Conservation (phyloP, 2,888 invertebrate genomes). For the Uloborus plumipes region DNA sequence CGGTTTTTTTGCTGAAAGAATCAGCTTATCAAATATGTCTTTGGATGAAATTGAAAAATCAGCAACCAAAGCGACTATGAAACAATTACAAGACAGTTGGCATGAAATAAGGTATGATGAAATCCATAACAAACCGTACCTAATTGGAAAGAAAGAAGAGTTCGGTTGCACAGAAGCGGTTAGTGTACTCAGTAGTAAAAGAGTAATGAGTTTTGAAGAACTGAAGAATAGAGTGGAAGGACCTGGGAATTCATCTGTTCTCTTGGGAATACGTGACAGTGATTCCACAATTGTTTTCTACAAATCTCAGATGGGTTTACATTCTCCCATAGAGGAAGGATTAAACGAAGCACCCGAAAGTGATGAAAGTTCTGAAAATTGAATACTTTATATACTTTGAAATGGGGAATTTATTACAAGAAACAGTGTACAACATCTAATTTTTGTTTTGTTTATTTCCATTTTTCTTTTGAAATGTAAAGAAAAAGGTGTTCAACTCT, state of each 20-base stretch:
- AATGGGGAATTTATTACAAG: neutral
- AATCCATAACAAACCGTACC: slow-evolving; percentile 31
- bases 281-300: slow-evolving; percentile 42
- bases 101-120: slow-evolving; percentile 40
- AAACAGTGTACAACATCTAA: too few species aligned
- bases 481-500: too few species aligned
- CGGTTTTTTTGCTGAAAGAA: too few species aligned
- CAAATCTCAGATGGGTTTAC: slow-evolving; percentile 30
- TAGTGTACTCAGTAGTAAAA: neutral
- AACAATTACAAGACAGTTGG: slow-evolving; percentile 31
- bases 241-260: slow-evolving; percentile 6
- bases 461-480: too few species aligned
- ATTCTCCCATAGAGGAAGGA: slow-evolving; percentile 13
- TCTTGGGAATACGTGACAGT: slow-evolving; percentile 17
- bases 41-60: slow-evolving; percentile 19
- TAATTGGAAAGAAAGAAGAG: slow-evolving; percentile 35
- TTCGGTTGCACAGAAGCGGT: neutral
- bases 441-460: too few species aligned
- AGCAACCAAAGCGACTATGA: slow-evolving; percentile 18
- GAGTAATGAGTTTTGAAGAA: slow-evolving; percentile 22
- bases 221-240: slow-evolving; percentile 21
- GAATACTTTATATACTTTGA: neutral
- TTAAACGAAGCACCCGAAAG: neutral
- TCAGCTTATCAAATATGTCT: neutral
- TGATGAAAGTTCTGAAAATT: neutral